Conservation (phyloP, 2,113 vertebrate genomes). For the Caracal caracal region DNA sequence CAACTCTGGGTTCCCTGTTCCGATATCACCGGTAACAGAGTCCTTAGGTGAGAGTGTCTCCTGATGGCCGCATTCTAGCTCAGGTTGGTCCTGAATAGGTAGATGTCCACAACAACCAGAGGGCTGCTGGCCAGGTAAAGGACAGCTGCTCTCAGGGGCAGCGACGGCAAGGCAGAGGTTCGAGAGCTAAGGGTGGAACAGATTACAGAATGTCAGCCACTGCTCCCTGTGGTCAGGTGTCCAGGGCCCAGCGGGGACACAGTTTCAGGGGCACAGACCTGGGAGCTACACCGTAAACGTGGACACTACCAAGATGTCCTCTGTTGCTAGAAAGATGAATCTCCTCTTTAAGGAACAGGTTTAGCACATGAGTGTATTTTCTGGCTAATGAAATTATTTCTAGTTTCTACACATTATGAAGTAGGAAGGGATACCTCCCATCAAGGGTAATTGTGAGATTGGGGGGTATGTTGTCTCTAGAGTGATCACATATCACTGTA, state of each 20-base stretch:
- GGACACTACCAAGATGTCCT: not conserved
- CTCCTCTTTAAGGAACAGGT: not conserved
- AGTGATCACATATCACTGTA: not conserved
- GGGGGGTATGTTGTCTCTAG: not conserved
- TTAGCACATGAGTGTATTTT: not conserved
- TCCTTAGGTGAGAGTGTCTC: not conserved
- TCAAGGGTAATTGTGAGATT: not conserved
- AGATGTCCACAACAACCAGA: not conserved
- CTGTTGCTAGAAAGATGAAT: not conserved
- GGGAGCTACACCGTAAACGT: not conserved
- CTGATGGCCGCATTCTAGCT: too few relatives aligned
- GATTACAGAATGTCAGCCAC: not conserved
- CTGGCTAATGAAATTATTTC: not conserved
- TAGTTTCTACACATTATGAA: not conserved
- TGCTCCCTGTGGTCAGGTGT: not conserved
- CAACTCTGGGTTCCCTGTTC: not conserved
- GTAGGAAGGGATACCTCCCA: not conserved
- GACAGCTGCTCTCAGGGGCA: not conserved
- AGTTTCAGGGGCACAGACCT: not conserved
- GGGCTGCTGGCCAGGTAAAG: not conserved
- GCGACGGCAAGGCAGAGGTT: not conserved
- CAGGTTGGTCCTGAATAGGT: not conserved
- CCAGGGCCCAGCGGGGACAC: accelerated
- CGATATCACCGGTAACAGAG: not conserved
- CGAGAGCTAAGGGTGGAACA: accelerated